Percentiles rank a stretch among this genome's conserved stretches.
Evolutionary conservation across 35 echinoderm and acorn worm genomes (phyloP).

Genomic region (Amphiura filiformis): DNA sequence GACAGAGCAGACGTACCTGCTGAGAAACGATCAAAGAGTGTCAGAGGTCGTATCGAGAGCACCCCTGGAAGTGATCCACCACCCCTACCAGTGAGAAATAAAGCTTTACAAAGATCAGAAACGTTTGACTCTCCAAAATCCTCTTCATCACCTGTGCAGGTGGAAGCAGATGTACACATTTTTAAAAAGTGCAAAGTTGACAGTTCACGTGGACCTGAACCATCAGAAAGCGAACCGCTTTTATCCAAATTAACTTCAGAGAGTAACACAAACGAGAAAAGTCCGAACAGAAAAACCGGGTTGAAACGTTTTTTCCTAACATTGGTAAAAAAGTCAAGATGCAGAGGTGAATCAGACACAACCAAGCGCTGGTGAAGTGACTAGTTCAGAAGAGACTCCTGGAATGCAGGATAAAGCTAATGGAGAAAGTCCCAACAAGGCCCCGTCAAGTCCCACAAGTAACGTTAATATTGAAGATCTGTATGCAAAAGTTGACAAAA

Average conservation of each 20-base stretch:
- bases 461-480: neutral
- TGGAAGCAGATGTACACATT: too few species aligned
- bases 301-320: neutral
- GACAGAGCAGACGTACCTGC: neutral
- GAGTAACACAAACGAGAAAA: neutral
- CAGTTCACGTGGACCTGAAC: neutral
- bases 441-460: neutral
- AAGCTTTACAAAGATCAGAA: neutral
- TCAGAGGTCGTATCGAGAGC: neutral
- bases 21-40: neutral
- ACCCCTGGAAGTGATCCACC: neutral
- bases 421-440: neutral
- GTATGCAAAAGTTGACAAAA: neutral
- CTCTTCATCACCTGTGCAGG: too few species aligned
- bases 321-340: neutral
- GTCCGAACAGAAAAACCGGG: neutral
- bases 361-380: neutral
- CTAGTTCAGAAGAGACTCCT: neutral
- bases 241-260: neutral
- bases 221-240: neutral
- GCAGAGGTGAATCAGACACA: neutral
- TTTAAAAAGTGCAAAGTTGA: neutral
- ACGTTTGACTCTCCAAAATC: neutral
- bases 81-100: neutral
- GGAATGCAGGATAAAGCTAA: neutral